Evolutionary conservation across 2,888 invertebrate species (phyloP), one percentile per base, ranked within the genome.

Genomic region (Eristalinus aeneus): DNA sequence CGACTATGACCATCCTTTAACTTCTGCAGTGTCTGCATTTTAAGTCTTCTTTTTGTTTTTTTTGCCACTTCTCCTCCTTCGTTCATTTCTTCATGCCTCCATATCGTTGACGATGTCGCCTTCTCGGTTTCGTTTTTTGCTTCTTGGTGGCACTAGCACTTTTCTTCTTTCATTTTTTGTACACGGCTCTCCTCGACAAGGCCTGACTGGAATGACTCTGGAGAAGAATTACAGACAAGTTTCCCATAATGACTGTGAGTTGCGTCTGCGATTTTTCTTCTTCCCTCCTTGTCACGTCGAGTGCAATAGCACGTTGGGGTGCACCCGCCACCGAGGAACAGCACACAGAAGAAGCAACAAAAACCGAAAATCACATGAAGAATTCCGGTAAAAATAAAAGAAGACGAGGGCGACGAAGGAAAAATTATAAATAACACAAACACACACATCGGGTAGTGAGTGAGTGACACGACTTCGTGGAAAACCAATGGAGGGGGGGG

Each of bases 11-110:
- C 69, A 64, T 67, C 22, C 63, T 63, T 65, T 34, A 72, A 69
- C 80, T 68, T 85, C 34, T 88, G 81, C 85, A 87, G 76, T 89
- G 88, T 84, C 71, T 89, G 87, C 81, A 85, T 78, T 88, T 87
- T 86, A 60, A 61, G 46, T n/a, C n/a, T n/a, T n/a, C n/a, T 88
- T 83, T 80, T 88, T 82, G 73, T 69, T 81, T 87, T 64, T 71
- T 65, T 31, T 73, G 54, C 20, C 60, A n/a, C n/a, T 54, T 67
- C 88, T 69, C 46, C 88, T 90, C 85, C 88, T 89, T 88, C 72
- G 71, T 68, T 68, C 72, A 88, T 69, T 88, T 89, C 73, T 56
- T 46, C 69, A 76, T 72, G n/a, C n/a, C n/a, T 27, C 12, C 32
- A 58, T 67, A 39, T 58, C n/a, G 16, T 61, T 22, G 63, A 36